These are phyloP conservation scores for Chrysemys picta DNA, from an alignment of 2,113 vertebrate genomes.

Conservation along the genomic window DNA sequence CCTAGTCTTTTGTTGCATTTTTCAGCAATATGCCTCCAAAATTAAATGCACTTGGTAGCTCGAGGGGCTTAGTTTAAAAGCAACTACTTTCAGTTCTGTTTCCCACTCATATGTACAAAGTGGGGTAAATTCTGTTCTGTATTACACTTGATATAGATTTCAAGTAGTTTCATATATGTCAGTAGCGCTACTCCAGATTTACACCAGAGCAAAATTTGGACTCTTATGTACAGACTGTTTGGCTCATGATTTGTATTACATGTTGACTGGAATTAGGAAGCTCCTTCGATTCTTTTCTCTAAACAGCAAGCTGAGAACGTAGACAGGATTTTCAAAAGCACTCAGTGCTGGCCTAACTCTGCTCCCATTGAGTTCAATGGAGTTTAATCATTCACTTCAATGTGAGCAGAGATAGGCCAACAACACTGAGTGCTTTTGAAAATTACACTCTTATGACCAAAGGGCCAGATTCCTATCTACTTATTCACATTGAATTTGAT, in stretches of 20 bases:
- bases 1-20: neutral
- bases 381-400: neutral
- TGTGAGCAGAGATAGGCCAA: neutral
- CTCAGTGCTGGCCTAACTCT: neutral
- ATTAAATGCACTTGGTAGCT: neutral
- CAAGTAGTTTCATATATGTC: neutral
- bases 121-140: fast-evolving
- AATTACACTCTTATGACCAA: neutral
- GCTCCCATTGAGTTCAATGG: neutral
- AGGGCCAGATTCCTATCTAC: neutral
- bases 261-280: neutral
- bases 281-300: neutral
- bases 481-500: neutral
- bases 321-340: fast-evolving
- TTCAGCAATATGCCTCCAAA: neutral
- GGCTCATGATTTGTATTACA: neutral
- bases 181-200: neutral
- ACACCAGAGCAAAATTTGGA: neutral
- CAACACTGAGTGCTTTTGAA: neutral
- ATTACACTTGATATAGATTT: neutral
- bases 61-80: neutral
- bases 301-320: neutral
- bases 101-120: neutral
- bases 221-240: neutral
- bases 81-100: neutral